These are phyloP conservation scores for Pantherophis guttatus DNA, from an alignment of 2,113 vertebrate species.

Conservation along the genomic window DNA sequence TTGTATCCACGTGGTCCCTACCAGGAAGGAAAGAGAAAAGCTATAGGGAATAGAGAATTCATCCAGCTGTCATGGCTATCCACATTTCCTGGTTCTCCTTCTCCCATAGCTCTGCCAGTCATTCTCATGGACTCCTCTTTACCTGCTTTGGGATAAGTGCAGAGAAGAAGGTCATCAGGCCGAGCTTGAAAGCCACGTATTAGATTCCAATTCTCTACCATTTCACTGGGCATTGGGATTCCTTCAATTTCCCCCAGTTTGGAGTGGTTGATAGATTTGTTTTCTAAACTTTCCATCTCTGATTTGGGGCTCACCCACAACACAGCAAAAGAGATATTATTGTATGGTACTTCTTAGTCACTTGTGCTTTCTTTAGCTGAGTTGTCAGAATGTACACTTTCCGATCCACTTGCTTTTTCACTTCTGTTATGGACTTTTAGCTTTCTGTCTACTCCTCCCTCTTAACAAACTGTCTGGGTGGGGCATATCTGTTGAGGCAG, in stretches of 20 bases:
- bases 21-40: constrained; percentile 51
- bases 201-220: constrained; percentile 73
- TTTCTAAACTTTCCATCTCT: no score
- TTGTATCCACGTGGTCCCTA: constrained; percentile 83
- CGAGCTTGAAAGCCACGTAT: constrained; percentile 74
- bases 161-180: constrained; percentile 77
- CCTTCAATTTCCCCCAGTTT: constrained; percentile 53
- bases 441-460: neutral
- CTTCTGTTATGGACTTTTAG: neutral
- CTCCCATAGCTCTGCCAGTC: neutral
- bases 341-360: neutral
- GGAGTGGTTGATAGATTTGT: neutral
- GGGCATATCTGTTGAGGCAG: neutral
- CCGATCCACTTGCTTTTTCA: neutral
- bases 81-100: neutral
- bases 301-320: neutral
- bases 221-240: constrained; percentile 57
- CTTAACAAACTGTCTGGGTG: neutral
- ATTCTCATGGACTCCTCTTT: neutral
- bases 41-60: constrained; percentile 38
- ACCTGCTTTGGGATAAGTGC: constrained; percentile 85
- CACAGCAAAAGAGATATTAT: neutral
- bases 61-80: neutral
- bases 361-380: no score
- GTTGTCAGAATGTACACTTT: no score